Conservation (phyloP, 2,797 vertebrate species). For the Lepilemur ruficaudatus region DNA sequence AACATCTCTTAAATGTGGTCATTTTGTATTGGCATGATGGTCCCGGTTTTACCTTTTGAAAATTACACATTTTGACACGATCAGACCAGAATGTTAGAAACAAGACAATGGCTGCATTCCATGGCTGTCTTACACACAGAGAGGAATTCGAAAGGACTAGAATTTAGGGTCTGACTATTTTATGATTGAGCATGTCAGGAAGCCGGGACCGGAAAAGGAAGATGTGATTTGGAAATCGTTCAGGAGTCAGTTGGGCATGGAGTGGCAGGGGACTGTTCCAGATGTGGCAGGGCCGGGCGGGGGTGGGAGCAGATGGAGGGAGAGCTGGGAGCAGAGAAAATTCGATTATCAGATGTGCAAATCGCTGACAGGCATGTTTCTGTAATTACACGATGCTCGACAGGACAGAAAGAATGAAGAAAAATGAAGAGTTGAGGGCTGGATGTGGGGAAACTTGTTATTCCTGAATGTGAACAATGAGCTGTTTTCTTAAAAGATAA, state of each 20-base stretch:
- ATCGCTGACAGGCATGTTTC: slow-evolving; percentile 52
- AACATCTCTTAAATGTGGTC: not conserved
- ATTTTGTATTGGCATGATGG: not conserved
- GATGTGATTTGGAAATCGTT: slow-evolving; percentile 47
- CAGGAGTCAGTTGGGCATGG: not conserved
- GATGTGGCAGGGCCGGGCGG: not conserved
- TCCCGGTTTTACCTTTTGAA: not conserved
- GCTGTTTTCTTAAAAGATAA: slow-evolving; percentile 31
- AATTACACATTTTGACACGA: not conserved
- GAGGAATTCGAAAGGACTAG: not conserved
- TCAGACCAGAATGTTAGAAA: not conserved
- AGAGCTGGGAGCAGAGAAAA: slow-evolving; percentile 48
- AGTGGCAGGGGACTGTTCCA: not conserved
- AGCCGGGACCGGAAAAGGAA: slow-evolving; percentile 27
- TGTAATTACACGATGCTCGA: not conserved
- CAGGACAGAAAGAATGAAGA: not conserved
- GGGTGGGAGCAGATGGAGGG: not conserved
- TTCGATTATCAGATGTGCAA: slow-evolving; percentile 52
- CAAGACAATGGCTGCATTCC: not conserved
- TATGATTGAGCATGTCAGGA: not conserved
- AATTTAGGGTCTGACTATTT: slow-evolving; percentile 27
- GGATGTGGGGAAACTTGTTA: slow-evolving; percentile 18
- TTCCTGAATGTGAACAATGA: slow-evolving; percentile 41
- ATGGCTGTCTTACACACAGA: fast-evolving
- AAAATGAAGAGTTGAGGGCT: not conserved